Percentiles rank a stretch among this genome's conserved stretches.
These are phyloP conservation scores for Drosophila prosaltans DNA, from an alignment of 1,140 invertebrate species.

Conservation along the genomic window DNA sequence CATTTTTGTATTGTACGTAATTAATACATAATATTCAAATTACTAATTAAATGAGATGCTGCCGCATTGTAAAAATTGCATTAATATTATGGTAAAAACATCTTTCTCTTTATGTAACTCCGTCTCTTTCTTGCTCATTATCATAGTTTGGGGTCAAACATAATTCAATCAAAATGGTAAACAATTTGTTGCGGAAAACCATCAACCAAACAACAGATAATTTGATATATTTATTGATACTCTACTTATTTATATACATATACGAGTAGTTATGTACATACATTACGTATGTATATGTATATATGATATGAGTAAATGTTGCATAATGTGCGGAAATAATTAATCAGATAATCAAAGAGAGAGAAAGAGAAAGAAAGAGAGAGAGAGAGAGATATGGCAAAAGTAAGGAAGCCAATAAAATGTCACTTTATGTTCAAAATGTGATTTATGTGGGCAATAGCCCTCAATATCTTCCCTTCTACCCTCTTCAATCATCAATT, in stretches of 20 bases:
- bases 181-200: slow-evolving; percentile 46
- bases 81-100: no score
- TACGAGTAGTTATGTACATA: no score
- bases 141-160: slow-evolving; percentile 19
- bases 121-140: not conserved
- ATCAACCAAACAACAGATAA: slow-evolving; percentile 29
- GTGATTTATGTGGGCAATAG: slow-evolving; percentile 7
- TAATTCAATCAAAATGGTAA: slow-evolving; percentile 57
- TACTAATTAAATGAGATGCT: not conserved
- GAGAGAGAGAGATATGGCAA: not conserved
- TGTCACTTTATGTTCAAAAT: slow-evolving; percentile 19
- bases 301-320: slow-evolving; percentile 19
- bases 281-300: slow-evolving; percentile 3
- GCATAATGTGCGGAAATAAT: slow-evolving; percentile 42
- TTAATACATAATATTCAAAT: not conserved
- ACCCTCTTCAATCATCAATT: not conserved
- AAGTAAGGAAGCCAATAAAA: slow-evolving; percentile 5
- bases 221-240: slow-evolving; percentile 17
- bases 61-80: not conserved
- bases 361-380: slow-evolving; percentile 20
- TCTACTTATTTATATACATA: slow-evolving; percentile 3
- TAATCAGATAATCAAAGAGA: slow-evolving; percentile 22
- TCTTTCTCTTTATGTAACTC: not conserved
- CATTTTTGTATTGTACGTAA: not conserved
- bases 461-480: not conserved